These are phyloP conservation scores for Liasis olivaceus DNA, from an alignment of 2,797 vertebrate species.

Conservation along the genomic window DNA sequence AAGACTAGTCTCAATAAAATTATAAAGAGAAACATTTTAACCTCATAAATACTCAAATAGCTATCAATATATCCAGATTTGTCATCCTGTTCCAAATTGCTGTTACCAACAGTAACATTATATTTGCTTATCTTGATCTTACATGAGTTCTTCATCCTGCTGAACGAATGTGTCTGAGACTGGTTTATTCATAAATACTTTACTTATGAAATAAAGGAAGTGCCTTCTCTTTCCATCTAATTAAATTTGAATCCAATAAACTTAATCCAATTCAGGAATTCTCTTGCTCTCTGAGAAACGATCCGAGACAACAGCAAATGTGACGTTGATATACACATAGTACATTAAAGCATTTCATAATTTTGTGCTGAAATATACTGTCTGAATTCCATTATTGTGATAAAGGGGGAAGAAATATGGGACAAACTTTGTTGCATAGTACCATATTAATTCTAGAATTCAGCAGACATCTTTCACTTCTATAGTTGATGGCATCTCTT, in stretches of 20 bases:
- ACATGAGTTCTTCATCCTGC: not conserved
- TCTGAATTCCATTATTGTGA: not conserved
- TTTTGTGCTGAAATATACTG: not conserved
- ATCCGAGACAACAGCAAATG: not conserved
- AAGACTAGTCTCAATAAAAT: too few species aligned
- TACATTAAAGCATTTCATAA: not conserved
- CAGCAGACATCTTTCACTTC: not conserved
- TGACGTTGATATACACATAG: not conserved
- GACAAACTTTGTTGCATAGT: not conserved
- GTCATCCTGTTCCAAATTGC: too few species aligned
- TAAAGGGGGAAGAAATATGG: not conserved
- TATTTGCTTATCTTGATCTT: not conserved
- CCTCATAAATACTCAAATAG: too few species aligned
- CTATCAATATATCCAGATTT: too few species aligned
- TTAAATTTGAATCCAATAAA: constrained; percentile 3
- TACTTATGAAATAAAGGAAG: not conserved
- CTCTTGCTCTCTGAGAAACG: not conserved
- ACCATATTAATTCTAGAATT: not conserved
- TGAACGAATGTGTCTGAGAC: not conserved
- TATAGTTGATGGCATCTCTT: not conserved
- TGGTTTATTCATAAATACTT: not conserved
- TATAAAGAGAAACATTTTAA: too few species aligned
- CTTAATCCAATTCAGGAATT: not conserved
- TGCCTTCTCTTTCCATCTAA: not conserved
- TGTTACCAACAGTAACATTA: too few species aligned